Percentiles rank a stretch among this genome's conserved stretches.
These are phyloP conservation scores for Oligia strigilis DNA, from an alignment of 2,888 invertebrate genomes.

Conservation along the genomic window DNA sequence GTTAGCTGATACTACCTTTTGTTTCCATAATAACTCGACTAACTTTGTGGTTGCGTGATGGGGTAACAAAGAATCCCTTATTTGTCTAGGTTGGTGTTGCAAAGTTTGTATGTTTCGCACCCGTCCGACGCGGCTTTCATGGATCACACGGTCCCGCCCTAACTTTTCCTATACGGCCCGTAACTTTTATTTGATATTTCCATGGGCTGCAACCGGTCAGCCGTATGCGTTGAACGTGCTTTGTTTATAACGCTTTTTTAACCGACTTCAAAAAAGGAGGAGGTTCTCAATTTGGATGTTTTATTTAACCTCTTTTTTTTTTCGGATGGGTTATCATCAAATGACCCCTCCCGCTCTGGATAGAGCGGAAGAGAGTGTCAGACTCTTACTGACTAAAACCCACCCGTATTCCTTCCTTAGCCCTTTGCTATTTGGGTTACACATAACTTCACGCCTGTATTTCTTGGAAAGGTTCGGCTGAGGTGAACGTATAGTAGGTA, in stretches of 20 bases:
- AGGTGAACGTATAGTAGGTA: no score
- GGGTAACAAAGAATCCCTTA: constrained; percentile 75
- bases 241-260: constrained; percentile 33
- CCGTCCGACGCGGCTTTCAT: constrained; percentile 67
- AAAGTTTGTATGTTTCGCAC: constrained; percentile 66
- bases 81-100: constrained; percentile 74
- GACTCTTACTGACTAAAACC: no score
- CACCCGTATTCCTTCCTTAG: no score
- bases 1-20: constrained; percentile 67
- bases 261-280: no score
- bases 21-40: constrained; percentile 68
- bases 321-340: no score
- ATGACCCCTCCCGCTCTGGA: no score
- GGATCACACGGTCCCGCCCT: constrained; percentile 67
- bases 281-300: no score
- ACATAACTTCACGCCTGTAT: background rate
- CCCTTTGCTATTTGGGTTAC: background rate
- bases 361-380: no score
- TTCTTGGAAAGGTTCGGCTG: no score
- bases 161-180: constrained; percentile 63
- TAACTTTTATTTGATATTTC: constrained; percentile 71
- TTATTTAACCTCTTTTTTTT: background rate
- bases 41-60: constrained; percentile 77
- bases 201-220: constrained; percentile 52
- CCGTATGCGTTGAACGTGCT: background rate